phyloP scores from a whole-genome alignment of 1,140 invertebrate species.

The Trichonephila clavata region DNA sequence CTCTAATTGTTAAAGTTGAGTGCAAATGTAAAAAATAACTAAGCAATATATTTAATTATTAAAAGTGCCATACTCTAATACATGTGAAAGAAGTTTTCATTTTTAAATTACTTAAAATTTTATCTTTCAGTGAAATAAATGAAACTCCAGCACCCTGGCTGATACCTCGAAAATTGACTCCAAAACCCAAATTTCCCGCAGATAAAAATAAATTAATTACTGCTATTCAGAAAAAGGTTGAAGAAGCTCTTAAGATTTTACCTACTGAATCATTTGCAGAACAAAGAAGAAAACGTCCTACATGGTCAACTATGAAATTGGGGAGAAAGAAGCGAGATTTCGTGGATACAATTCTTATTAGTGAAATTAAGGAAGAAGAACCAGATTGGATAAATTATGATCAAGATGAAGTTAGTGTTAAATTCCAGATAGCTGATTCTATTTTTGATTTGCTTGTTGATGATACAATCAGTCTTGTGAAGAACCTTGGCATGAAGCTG shows the following conservation, averaged over 20 bases:
- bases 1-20: too few relatives aligned
- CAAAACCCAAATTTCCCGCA: slow-evolving; percentile 84
- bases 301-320: slow-evolving; percentile 81
- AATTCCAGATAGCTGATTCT: slow-evolving; percentile 85
- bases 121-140: slow-evolving; percentile 55
- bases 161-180: slow-evolving; percentile 83
- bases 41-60: too few relatives aligned
- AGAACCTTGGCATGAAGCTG: slow-evolving; percentile 7
- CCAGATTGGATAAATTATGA: slow-evolving; percentile 88
- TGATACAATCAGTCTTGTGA: slow-evolving; percentile 83
- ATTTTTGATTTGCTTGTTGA: slow-evolving; percentile 85
- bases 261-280: neutral
- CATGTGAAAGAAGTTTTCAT: too few relatives aligned
- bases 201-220: neutral
- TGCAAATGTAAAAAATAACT: too few relatives aligned
- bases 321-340: slow-evolving; percentile 87
- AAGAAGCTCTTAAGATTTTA: slow-evolving; percentile 42
- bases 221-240: slow-evolving; percentile 30
- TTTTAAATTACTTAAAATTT: neutral
- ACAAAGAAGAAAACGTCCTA: neutral
- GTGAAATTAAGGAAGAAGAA: slow-evolving; percentile 87
- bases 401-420: slow-evolving; percentile 86
- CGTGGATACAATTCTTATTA: slow-evolving; percentile 87
- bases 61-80: too few relatives aligned
- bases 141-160: slow-evolving; percentile 79